Percentiles rank a stretch among this genome's conserved stretches.
These are phyloP conservation scores for Phasia obesa DNA, from an alignment of 2,888 invertebrate species.

Conservation along the genomic window DNA sequence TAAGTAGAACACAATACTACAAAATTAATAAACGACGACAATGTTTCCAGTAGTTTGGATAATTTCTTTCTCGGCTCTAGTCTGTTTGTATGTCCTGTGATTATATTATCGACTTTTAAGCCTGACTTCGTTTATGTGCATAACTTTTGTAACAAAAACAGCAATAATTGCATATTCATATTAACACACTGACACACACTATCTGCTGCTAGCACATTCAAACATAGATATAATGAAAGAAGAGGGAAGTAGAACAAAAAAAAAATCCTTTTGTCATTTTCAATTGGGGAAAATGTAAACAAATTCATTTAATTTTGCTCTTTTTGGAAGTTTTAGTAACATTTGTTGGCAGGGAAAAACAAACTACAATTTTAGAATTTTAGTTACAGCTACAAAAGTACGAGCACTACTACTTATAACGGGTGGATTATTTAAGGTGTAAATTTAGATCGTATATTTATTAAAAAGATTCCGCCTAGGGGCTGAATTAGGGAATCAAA, in stretches of 20 bases:
- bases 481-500: no score
- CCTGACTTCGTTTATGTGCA: neutral
- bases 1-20: conserved; percentile 18
- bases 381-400: neutral
- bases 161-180: conserved; percentile 6
- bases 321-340: conserved; percentile 11
- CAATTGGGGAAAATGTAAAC: conserved; percentile 68
- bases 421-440: no score
- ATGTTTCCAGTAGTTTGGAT: neutral
- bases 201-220: conserved; percentile 1
- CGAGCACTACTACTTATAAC: neutral
- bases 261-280: conserved; percentile 64
- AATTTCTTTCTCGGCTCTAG: neutral
- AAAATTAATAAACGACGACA: conserved; percentile 7
- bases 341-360: conserved; percentile 29
- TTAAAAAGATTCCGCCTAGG: no score
- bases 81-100: neutral
- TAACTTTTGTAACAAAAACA: conserved; percentile 16
- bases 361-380: neutral
- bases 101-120: neutral
- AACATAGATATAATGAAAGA: neutral
- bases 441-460: no score
- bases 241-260: conserved; percentile 6
- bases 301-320: conserved; percentile 59
- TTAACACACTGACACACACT: neutral